Evolutionary conservation across 1,140 invertebrate species (phyloP), one percentile per base, ranked within the genome.

Genomic region (Pachypeltis micranthus): DNA sequence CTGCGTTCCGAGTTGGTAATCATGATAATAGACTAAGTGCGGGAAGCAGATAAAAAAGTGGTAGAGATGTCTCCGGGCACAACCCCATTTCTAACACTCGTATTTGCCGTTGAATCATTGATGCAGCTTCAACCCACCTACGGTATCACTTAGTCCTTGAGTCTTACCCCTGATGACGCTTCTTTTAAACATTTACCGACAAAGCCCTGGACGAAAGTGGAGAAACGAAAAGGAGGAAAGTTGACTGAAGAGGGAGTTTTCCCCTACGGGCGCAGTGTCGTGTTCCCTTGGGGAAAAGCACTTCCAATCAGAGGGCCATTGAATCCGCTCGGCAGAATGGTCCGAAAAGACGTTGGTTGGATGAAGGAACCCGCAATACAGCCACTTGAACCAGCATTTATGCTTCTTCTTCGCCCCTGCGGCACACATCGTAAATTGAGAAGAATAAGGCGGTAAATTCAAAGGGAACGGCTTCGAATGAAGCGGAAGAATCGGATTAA

Each of bases 111-210:
- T 51, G 4, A 51, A 51, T 51, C 47, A 16, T 51, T 51, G 47
- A 51, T 51, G 47, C 4, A 3, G 47, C 34, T 16, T 21, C 4
- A 51, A 51, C 7, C 47, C 47, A 51, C 7, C 7, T 51, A 21
- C 12, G 47, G 47, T 51, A 51, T 51, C 47, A 51, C 47, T 51
- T 51, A 51, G 47, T 51, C 12, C 12, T 51, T 4, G 23, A 51
- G 21, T 4, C 19, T 21, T 21, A 10, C 47, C 23, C 47, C 47
- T 51, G 47, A 51, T 51, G 47, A 51, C 47, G 47, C 47, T 51
- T 21, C 47, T 51, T 51, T 51, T 51, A 51, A 51, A 51, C 47
- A 51, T 51, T 51, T 51, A 51, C 7, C 12, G n/a, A n/a, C n/a
- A n/a, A n/a, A n/a, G n/a, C n/a, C n/a, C n/a, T n/a, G n/a, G n/a